Conservation (phyloP, 2,888 invertebrate species). For the Trissoscelio sp. region DNA sequence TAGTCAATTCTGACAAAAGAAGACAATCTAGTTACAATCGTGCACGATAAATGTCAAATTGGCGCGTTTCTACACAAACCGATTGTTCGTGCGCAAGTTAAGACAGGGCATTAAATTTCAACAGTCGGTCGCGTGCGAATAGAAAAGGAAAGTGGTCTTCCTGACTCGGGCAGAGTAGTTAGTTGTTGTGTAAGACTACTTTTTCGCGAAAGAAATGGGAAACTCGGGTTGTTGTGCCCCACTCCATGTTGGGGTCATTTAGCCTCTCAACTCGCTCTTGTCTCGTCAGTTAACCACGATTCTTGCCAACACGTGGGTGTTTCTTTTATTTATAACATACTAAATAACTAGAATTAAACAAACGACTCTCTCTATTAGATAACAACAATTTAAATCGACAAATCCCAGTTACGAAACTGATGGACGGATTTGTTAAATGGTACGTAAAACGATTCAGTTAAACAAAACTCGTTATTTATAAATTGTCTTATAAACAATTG, state of each 20-base stretch:
- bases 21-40: no score
- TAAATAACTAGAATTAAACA: no score
- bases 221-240: conserved; percentile 64
- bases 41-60: neutral
- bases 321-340: no score
- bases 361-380: no score
- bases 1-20: no score
- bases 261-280: conserved; percentile 54
- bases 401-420: neutral
- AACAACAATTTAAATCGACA: neutral
- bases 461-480: conserved; percentile 4
- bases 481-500: conserved; percentile 51
- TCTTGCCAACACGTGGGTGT: conserved; percentile 13
- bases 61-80: neutral
- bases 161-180: conserved; percentile 56
- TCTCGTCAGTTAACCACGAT: conserved; percentile 62
- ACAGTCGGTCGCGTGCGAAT: conserved; percentile 67
- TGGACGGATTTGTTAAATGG: conserved; percentile 27
- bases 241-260: conserved; percentile 69
- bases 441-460: conserved; percentile 12
- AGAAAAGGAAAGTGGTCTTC: conserved; percentile 81
- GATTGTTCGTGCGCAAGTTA: neutral
- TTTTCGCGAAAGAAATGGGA: conserved; percentile 66
- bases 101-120: conserved; percentile 43
- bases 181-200: conserved; percentile 58